Conservation (phyloP, 1,140 invertebrate species). For the Drosophila sulfurigaster region DNA sequence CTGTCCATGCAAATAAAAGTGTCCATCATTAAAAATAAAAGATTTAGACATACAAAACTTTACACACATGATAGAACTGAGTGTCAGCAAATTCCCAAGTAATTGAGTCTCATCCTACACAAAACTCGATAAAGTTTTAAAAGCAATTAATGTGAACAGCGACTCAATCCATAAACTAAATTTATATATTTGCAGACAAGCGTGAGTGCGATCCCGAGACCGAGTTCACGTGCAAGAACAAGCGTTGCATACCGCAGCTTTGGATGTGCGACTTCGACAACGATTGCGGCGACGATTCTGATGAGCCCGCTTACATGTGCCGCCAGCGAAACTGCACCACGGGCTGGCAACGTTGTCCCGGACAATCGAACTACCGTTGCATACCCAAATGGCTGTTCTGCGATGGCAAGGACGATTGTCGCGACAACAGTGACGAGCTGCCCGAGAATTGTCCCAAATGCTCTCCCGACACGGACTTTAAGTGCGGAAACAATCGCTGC, state of each 20-base stretch:
- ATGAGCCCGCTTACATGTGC: conserved; percentile 97
- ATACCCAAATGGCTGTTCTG: conserved; percentile 98
- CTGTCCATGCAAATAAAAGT: too few relatives aligned
- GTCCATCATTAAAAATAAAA: too few relatives aligned
- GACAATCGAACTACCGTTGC: conserved; percentile 95
- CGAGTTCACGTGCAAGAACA: conserved; percentile 95
- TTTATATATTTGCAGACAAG: conserved; percentile 87
- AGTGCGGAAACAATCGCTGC: conserved; percentile 96
- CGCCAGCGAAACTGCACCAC: conserved; percentile 95
- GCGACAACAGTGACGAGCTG: conserved; percentile 96
- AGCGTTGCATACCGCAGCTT: conserved; percentile 96
- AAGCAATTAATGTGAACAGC: too few relatives aligned
- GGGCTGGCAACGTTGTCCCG: conserved; percentile 96
- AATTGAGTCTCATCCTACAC: too few relatives aligned
- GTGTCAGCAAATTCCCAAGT: too few relatives aligned
- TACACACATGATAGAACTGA: too few relatives aligned
- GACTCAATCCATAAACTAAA: too few relatives aligned
- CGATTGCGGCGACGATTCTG: conserved; percentile 93
- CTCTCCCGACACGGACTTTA: conserved; percentile 94
- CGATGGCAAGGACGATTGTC: conserved; percentile 96
- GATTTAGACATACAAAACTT: too few relatives aligned
- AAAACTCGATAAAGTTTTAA: too few relatives aligned
- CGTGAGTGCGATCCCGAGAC: conserved; percentile 92
- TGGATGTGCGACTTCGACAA: conserved; percentile 93
- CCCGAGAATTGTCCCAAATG: conserved; percentile 95